A percentile compares a stretch with the other conserved stretches of the same genome.
Conservation (phyloP, 2,113 vertebrate genomes). For the Silurus asotus region DNA sequence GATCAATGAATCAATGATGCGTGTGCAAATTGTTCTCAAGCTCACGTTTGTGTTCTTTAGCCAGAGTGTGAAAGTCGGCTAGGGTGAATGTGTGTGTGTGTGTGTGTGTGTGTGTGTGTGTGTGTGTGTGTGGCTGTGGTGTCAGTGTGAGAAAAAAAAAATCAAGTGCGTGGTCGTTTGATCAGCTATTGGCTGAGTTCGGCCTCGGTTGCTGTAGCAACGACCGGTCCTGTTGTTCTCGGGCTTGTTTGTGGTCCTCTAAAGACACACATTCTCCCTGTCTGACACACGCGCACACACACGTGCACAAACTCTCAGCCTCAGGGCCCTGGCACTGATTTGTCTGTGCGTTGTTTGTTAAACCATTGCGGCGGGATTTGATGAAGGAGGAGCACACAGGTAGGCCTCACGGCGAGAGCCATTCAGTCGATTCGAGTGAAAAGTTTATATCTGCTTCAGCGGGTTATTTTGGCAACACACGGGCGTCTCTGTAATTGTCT, state of each 20-base stretch:
- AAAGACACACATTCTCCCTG: constrained; percentile 55
- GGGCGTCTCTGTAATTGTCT: neutral
- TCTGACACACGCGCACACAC: constrained; percentile 15
- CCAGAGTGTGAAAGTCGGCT: constrained; percentile 15
- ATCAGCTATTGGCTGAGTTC: constrained; percentile 70
- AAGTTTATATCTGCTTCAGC: neutral
- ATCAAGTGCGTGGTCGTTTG: constrained; percentile 64
- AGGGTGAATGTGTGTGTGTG: too few relatives aligned
- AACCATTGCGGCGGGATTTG: neutral
- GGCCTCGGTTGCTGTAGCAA: constrained; percentile 81
- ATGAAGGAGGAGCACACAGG: constrained; percentile 28
- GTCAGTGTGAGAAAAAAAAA: constrained; percentile 4
- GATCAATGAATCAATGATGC: too few relatives aligned
- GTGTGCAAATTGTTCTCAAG: neutral
- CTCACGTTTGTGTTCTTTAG: neutral
- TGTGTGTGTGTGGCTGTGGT: too few relatives aligned
- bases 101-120: too few relatives aligned
- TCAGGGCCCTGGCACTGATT: constrained; percentile 19
- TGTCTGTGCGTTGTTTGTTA: neutral
- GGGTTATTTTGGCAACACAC: neutral
- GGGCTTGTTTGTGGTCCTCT: constrained; percentile 78
- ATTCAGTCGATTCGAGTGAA: constrained; percentile 22
- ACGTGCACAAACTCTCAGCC: neutral
- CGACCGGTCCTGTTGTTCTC: constrained; percentile 74
- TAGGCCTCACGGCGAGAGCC: neutral